These are phyloP conservation scores for Ectobius pallidus DNA, from an alignment of 2,888 invertebrate species.

Conservation along the genomic window DNA sequence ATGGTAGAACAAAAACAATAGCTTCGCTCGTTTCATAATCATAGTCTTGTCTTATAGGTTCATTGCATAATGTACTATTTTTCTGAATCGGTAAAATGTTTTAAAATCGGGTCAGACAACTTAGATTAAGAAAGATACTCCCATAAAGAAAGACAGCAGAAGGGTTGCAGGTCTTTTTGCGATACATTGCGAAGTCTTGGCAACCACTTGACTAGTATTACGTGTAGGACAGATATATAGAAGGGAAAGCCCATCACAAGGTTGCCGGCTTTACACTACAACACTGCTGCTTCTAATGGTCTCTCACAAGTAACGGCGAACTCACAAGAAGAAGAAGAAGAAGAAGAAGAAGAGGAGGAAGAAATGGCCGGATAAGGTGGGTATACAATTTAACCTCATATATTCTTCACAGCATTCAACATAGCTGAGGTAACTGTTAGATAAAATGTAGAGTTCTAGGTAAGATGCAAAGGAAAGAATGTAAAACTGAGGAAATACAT, in stretches of 20 bases:
- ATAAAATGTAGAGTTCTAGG: no score
- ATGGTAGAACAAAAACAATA: no score
- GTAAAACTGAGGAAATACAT: no score
- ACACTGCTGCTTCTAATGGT: constrained; percentile 11
- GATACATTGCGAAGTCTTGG: background rate
- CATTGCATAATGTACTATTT: no score
- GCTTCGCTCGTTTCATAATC: no score
- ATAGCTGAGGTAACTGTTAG: background rate
- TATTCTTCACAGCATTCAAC: background rate
- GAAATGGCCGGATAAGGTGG: constrained; percentile 15
- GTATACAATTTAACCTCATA: constrained; percentile 10
- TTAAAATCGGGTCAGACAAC: background rate
- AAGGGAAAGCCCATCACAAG: background rate
- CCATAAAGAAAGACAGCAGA: background rate
- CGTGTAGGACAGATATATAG: constrained; percentile 13
- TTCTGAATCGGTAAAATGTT: background rate
- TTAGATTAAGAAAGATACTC: background rate
- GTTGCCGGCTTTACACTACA: constrained; percentile 5
- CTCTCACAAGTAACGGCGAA: background rate
- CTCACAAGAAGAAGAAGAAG: background rate
- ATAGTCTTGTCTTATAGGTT: no score
- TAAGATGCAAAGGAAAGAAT: no score
- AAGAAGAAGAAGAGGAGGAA: background rate
- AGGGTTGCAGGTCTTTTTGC: background rate
- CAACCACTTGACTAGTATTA: no score